A percentile compares a stretch with the other conserved stretches of the same genome.
Conservation (phyloP, 2,888 invertebrate genomes). For the Epiblema foenella region DNA sequence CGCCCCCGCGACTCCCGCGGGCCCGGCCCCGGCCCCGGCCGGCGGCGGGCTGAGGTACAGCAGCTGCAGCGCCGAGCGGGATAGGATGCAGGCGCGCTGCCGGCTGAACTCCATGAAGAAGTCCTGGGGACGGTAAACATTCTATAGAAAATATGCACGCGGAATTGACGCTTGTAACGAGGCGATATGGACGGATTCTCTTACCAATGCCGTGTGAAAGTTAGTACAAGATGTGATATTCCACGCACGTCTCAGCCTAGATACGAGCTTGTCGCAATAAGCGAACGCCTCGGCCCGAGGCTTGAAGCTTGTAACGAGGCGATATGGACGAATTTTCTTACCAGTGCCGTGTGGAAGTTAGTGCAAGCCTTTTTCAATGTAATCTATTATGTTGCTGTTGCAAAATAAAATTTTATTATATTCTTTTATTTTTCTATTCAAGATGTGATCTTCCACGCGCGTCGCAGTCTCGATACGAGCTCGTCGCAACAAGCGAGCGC, state of each 20-base stretch:
- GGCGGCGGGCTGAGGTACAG: slow-evolving; percentile 87
- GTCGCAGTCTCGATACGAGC: slow-evolving; percentile 90
- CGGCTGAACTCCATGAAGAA: slow-evolving; percentile 97
- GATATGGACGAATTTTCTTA: slow-evolving; percentile 65
- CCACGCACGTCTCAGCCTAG: slow-evolving; percentile 91
- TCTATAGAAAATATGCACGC: too few species aligned
- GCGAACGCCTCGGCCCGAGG: slow-evolving; percentile 85
- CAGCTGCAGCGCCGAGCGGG: slow-evolving; percentile 94
- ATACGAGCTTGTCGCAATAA: slow-evolving; percentile 92
- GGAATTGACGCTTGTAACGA: too few species aligned
- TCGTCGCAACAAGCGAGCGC: slow-evolving; percentile 87
- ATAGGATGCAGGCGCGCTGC: slow-evolving; percentile 94
- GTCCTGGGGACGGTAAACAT: slow-evolving; percentile 85
- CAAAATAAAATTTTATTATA: too few species aligned
- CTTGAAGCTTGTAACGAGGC: neutral
- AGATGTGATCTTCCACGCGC: slow-evolving; percentile 92
- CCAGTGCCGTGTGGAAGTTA: slow-evolving; percentile 86
- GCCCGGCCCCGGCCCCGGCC: slow-evolving; percentile 57
- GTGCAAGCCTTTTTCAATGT: too few species aligned
- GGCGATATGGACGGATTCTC: slow-evolving; percentile 45
- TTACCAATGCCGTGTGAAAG: slow-evolving; percentile 93
- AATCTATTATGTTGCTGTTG: too few species aligned
- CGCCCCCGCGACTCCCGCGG: too few species aligned
- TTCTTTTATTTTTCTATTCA: too few species aligned
- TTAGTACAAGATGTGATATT: slow-evolving; percentile 91